Percentiles rank a stretch among this genome's conserved stretches.
Conservation (phyloP, 2,797 vertebrate species). For the Intellagama lesueurii region DNA sequence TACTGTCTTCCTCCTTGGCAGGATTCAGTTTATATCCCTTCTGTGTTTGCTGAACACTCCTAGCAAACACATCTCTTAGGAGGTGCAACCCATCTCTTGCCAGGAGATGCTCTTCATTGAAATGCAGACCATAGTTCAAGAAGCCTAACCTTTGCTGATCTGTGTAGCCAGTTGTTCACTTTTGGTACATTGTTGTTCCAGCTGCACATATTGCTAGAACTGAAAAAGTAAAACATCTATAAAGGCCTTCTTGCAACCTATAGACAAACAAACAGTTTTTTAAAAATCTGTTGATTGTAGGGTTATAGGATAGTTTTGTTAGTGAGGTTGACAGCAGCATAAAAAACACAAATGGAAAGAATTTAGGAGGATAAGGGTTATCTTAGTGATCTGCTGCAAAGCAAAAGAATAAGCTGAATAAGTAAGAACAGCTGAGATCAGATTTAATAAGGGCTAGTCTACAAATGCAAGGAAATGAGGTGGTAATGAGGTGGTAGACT, state of each 20-base stretch:
- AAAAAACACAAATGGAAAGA: conserved; percentile 16
- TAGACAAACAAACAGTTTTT: background rate
- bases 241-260: background rate
- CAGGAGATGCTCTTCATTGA: background rate
- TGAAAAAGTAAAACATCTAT: background rate
- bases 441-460: background rate
- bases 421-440: background rate
- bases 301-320: background rate
- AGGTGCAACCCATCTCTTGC: no score
- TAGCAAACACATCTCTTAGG: no score
- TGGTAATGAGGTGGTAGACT: background rate
- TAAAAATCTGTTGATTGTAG: background rate
- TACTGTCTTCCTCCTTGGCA: no score
- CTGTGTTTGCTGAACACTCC: no score
- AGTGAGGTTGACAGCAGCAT: background rate
- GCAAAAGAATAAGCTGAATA: background rate
- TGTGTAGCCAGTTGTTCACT: background rate
- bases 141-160: background rate
- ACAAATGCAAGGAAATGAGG: background rate
- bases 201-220: background rate
- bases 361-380: background rate
- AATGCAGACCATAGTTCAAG: background rate
- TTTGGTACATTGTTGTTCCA: background rate
- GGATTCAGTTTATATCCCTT: no score
- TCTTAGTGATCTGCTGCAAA: background rate